Conservation (phyloP, 1,140 invertebrate species). For the Drosophila kohkoa region DNA sequence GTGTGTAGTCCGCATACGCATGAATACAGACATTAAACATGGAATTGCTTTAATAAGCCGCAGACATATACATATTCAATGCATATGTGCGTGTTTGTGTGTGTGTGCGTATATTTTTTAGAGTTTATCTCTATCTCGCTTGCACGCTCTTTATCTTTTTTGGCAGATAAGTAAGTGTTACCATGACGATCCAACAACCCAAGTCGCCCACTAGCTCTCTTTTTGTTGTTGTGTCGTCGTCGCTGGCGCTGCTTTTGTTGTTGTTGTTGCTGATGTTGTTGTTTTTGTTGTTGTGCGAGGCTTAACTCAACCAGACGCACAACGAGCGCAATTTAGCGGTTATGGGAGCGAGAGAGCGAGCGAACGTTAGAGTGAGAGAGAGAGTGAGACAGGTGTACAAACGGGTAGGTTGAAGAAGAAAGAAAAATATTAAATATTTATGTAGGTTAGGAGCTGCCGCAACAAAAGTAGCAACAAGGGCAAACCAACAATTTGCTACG, state of each 20-base stretch:
- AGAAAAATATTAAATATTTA: constrained; percentile 46
- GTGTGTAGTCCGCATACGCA: constrained; percentile 53
- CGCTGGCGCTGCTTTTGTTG: neutral
- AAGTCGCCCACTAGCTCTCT: constrained; percentile 27
- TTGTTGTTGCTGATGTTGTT: constrained; percentile 13
- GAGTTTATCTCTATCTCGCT: constrained; percentile 21
- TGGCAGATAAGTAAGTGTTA: constrained; percentile 46
- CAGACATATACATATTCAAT: too few species aligned
- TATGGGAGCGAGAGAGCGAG: neutral
- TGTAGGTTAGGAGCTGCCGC: constrained; percentile 41
- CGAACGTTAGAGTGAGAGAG: neutral
- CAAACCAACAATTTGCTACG: constrained; percentile 25
- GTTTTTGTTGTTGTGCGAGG: constrained; percentile 22
- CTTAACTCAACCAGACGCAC: constrained; percentile 32
- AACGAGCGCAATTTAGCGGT: neutral
- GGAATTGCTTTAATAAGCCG: constrained; percentile 66
- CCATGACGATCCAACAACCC: constrained; percentile 40
- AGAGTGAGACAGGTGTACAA: constrained; percentile 10
- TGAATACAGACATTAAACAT: constrained; percentile 55
- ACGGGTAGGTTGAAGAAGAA: constrained; percentile 16
- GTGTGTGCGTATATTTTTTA: neutral
- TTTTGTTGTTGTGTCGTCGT: constrained; percentile 29
- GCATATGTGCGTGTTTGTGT: neutral
- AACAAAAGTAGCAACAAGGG: constrained; percentile 39
- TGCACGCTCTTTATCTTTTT: constrained; percentile 10